phyloP scores from a whole-genome alignment of 2,888 invertebrate genomes.

The Lithosia quadra region DNA sequence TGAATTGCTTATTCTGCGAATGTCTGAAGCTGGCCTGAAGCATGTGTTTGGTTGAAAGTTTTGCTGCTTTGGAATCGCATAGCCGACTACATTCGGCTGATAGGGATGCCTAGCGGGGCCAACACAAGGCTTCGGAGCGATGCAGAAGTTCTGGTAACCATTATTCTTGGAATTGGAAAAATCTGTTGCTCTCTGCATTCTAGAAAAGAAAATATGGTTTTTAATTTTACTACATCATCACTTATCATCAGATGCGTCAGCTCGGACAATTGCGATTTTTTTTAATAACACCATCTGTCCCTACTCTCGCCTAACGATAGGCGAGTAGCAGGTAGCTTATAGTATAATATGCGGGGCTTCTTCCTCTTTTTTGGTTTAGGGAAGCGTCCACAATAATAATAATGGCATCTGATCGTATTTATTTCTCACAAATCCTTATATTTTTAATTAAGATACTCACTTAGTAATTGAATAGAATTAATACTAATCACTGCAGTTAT shows the following conservation, averaged over 20 bases:
- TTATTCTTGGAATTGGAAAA: slow-evolving; percentile 34
- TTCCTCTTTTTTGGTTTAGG: no score
- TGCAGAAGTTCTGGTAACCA: slow-evolving; percentile 38
- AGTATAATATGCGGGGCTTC: no score
- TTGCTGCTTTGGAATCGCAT: slow-evolving; percentile 28
- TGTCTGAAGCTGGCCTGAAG: slow-evolving; percentile 64
- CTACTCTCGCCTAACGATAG: no score
- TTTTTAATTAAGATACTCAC: neutral
- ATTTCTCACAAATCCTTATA: neutral
- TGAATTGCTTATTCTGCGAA: slow-evolving; percentile 58
- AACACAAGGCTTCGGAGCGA: slow-evolving; percentile 39
- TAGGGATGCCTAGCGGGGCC: slow-evolving; percentile 31
- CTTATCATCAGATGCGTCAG: no score
- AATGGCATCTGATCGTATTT: neutral
- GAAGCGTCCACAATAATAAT: neutral
- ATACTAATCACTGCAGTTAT: neutral
- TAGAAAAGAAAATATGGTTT: slow-evolving; percentile 15
- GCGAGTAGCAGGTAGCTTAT: no score
- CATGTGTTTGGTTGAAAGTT: slow-evolving; percentile 61
- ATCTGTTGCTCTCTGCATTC: slow-evolving; percentile 45
- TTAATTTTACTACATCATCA: neutral
- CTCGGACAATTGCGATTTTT: no score
- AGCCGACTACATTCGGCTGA: slow-evolving; percentile 25
- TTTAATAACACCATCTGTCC: no score
- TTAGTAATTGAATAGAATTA: neutral